phyloP scores from a whole-genome alignment of 1,140 invertebrate genomes.

The Zaprionus camerounensis region DNA sequence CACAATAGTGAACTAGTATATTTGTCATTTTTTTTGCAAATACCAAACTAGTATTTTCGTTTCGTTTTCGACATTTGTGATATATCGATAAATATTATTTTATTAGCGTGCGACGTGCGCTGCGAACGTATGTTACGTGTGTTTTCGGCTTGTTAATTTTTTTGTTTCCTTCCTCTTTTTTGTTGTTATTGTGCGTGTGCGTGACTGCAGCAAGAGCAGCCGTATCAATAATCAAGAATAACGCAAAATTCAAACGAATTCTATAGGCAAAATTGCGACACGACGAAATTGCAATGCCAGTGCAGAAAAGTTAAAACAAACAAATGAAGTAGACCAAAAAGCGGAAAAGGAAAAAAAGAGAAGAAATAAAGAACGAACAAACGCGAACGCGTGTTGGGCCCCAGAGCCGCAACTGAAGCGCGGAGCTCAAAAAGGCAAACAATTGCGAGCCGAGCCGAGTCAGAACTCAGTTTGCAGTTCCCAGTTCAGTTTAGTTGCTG shows the following conservation, averaged over 20 bases:
- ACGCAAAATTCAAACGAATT: constrained; percentile 8
- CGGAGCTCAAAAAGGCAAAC: constrained; percentile 14
- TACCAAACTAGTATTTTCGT: constrained; percentile 27
- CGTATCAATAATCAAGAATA: constrained; percentile 15
- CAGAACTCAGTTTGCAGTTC: constrained; percentile 27
- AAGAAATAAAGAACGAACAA: constrained; percentile 23
- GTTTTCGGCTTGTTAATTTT: constrained; percentile 49
- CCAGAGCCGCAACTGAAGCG: constrained; percentile 31
- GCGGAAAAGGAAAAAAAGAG: neutral
- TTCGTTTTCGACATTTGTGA: neutral
- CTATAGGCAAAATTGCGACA: neutral
- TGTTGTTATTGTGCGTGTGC: constrained; percentile 51
- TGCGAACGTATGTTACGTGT: constrained; percentile 56
- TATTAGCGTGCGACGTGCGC: constrained; percentile 51
- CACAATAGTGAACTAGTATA: constrained; percentile 2
- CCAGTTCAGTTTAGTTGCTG: constrained; percentile 11
- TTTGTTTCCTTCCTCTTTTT: constrained; percentile 49
- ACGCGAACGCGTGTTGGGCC: constrained; percentile 32
- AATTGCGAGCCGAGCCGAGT: neutral
- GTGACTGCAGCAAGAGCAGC: constrained; percentile 26
- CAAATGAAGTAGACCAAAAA: constrained; percentile 42
- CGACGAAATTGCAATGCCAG: constrained; percentile 20
- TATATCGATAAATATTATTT: constrained; percentile 42
- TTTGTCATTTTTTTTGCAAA: constrained; percentile 32
- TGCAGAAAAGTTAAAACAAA: constrained; percentile 49